Base-by-base conservation (phyloP, 2,113 vertebrate genomes). In the Catharus minimus region DNA sequence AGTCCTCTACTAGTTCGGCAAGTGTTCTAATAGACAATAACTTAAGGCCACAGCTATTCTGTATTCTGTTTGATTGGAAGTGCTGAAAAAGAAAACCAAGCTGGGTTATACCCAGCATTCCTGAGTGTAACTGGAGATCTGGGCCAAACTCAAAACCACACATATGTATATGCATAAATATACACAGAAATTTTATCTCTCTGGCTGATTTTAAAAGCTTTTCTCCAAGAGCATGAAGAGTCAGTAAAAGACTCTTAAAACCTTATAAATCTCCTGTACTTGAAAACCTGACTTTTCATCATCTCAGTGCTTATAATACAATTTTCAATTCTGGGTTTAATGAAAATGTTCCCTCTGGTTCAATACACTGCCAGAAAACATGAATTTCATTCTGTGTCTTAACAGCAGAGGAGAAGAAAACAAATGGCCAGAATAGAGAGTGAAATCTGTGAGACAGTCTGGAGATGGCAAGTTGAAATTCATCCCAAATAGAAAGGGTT, bases 61-160 rank as follows among this genome's bases (percentile, higher is more conserved):
- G 12, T 74, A 83, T 92, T 92, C 82, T 91, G 24, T 92, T 95
- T 94, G 82, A 88, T 30, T 66, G 49, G 64, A 86, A 60, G 19
- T 1, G 5, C 61, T 92, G 28, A 50, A 91, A 87, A 74, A 89
- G 62, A 91, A 72, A 77, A 28, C 7, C 0, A 0, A 64, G 11
- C 28, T 76, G 78, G 58, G 76, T 89, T 90, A 76, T 69, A 72
- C 23, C 7, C 26, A 79, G 21, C 1, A 3, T 77, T 86, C 61
- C 8, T 7, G 52, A 65, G 69, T 78, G 60, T 62, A 80, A 73
- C 60, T 28, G 74, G 44, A 88, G 44, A 71, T 0, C 0, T 55
- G 60, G 28, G 36, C 33, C 67, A 61, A 89, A 89, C 47, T 56
- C 85, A 79, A 80, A 89, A 1, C 16, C 18, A 57, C 32, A 44